Evolutionary conservation across 1,140 invertebrate species (phyloP), one percentile per base, ranked within the genome.

Genomic region (Epicauta chinensis): DNA sequence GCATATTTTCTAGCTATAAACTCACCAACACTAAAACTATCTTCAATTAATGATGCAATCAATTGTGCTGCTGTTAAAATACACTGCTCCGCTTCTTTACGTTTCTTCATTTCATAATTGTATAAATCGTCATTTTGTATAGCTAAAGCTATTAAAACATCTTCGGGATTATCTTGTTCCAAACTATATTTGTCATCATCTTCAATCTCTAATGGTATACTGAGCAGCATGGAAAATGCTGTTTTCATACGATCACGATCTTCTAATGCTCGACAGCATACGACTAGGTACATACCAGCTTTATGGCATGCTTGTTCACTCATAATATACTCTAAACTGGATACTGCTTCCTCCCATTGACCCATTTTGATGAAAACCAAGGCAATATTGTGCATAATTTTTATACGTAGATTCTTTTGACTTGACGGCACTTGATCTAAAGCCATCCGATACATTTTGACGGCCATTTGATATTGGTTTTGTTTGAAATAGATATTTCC

Each of bases 351-450:
- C 58, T 87, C 86, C 69, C 93, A 95, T 68, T 97, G 93, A 6
- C 91, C 92, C 86, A 98, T 91, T 68, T 91, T 89, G 0, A 99
- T 87, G 70, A 98, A 91, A 7, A 97, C 77, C 51, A 98, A 83
- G 0, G 93, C 97, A 68, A 99, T 98, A 65, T 99, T 99, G 71
- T 98, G 93, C 84, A 96, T 96, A 44, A 99, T 95, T 75, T 96
- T 97, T 56, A 95, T 87, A 65, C 91, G 89, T 53, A 91, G 71
- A 73, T 93, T 87, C 68, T 93, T 96, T 64, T 97, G 89, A 15
- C 86, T 88, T 31, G 89, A 89, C 3, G 68, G 65, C 12, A 69
- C 67, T 55, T 70, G 68, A 53, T 70, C 68, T 36, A 70, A 56
- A 41, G 68, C 68, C 68, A 70, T 70, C 10, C 68, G 50, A 45